Evolutionary conservation across 2,113 vertebrate species (phyloP).

Genomic region (Lethenteron reissneri): DNA sequence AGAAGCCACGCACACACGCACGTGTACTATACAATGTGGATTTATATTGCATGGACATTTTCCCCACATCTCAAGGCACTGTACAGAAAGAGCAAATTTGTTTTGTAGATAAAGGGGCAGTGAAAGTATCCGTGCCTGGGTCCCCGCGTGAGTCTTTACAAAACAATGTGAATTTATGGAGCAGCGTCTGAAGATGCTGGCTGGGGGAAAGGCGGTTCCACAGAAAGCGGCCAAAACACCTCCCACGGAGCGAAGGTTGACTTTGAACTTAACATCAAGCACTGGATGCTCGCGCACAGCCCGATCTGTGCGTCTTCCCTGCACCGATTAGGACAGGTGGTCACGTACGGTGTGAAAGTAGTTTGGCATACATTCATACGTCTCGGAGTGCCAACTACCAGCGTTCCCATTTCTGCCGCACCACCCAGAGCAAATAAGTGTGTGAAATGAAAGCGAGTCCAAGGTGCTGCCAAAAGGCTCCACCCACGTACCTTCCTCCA

Average conservation of each 20-base stretch:
- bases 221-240: too few relatives aligned
- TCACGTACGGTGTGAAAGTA: constrained; percentile 3
- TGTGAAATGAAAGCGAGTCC: constrained; percentile 8
- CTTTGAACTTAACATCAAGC: too few relatives aligned
- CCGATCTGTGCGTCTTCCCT: not conserved
- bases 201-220: too few relatives aligned
- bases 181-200: too few relatives aligned
- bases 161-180: too few relatives aligned
- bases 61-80: too few relatives aligned
- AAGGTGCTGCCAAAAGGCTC: not conserved
- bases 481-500: constrained; percentile 54
- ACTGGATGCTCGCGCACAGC: not conserved
- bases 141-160: too few relatives aligned
- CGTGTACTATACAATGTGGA: not conserved
- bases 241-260: too few relatives aligned
- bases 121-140: too few relatives aligned
- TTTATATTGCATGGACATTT: too few relatives aligned
- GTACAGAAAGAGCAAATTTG: too few relatives aligned
- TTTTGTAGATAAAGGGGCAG: too few relatives aligned
- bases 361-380: not conserved
- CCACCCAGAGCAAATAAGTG: not conserved
- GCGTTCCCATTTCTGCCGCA: not conserved
- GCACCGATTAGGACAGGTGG: not conserved
- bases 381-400: constrained; percentile 8
- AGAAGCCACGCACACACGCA: not conserved